A percentile compares a stretch with the other conserved stretches of the same genome.
Evolutionary conservation across 2,113 vertebrate genomes (phyloP).

Genomic region (Meriones unguiculatus): DNA sequence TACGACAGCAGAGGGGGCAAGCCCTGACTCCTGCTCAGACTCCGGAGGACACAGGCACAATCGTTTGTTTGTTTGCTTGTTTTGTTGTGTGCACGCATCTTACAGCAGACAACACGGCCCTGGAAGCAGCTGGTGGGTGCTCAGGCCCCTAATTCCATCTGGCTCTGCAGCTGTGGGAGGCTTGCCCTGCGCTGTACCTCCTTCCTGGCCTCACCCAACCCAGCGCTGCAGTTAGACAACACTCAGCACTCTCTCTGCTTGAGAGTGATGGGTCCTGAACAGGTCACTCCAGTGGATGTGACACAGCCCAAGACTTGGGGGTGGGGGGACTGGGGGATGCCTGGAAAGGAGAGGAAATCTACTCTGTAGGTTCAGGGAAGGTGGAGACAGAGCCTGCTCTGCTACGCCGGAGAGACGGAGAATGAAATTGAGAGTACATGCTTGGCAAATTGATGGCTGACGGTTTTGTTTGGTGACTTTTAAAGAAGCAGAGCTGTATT

Average conservation of each 20-base stretch:
- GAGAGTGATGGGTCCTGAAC: neutral
- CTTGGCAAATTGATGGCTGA: neutral
- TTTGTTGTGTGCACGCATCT: rapidly evolving
- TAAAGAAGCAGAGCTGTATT: neutral
- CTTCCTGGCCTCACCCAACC: neutral
- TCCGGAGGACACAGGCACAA: neutral
- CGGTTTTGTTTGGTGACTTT: neutral
- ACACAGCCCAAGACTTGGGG: neutral
- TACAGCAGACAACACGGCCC: neutral
- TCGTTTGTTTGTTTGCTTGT: too few relatives aligned
- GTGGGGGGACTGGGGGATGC: too few relatives aligned
- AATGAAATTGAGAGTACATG: neutral
- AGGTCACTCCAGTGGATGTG: neutral
- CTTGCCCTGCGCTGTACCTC: neutral
- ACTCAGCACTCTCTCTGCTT: neutral
- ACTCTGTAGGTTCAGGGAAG: neutral
- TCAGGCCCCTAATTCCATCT: rapidly evolving
- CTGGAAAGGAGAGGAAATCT: neutral
- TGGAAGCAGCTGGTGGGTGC: neutral
- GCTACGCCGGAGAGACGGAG: neutral
- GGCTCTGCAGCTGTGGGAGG: too few relatives aligned
- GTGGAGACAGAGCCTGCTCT: too few relatives aligned
- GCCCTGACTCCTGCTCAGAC: neutral
- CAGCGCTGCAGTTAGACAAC: neutral
- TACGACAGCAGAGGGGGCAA: neutral